Conservation (phyloP, 2,113 vertebrate species). For the Seriola rivoliana region DNA sequence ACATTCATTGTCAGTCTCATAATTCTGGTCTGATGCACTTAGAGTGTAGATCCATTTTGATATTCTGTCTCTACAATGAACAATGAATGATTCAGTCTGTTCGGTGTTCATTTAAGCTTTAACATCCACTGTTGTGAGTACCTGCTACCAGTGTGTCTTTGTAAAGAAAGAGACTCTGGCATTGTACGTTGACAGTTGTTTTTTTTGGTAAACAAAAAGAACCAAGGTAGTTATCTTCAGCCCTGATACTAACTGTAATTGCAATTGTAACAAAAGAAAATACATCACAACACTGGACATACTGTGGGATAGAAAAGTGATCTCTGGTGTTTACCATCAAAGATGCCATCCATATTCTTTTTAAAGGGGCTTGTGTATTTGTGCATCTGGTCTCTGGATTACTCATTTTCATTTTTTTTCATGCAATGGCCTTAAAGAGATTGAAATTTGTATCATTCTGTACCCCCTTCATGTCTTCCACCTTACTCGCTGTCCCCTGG, state of each 20-base stretch:
- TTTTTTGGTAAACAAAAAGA: slow-evolving; percentile 26
- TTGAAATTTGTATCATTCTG: slow-evolving; percentile 11
- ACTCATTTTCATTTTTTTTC: slow-evolving; percentile 16
- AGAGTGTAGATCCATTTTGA: background rate
- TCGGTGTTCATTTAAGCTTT: background rate
- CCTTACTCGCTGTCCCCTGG: slow-evolving; percentile 21
- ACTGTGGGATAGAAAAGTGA: background rate
- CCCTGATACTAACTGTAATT: background rate
- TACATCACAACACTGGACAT: background rate
- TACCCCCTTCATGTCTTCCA: slow-evolving; percentile 4
- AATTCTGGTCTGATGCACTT: background rate
- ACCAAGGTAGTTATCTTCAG: background rate
- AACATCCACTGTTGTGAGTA: background rate
- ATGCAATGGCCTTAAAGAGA: background rate
- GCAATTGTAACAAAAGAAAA: background rate
- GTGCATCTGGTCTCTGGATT: slow-evolving; percentile 9
- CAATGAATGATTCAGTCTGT: slow-evolving; percentile 12
- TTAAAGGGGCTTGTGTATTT: background rate
- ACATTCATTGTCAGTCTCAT: background rate
- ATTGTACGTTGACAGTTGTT: background rate
- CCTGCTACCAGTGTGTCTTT: background rate
- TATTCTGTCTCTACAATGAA: background rate
- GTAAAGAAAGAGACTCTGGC: background rate
- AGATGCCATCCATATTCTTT: background rate
- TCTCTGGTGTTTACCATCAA: background rate